phyloP scores from a whole-genome alignment of 2,113 vertebrate species.

The Meles meles region DNA sequence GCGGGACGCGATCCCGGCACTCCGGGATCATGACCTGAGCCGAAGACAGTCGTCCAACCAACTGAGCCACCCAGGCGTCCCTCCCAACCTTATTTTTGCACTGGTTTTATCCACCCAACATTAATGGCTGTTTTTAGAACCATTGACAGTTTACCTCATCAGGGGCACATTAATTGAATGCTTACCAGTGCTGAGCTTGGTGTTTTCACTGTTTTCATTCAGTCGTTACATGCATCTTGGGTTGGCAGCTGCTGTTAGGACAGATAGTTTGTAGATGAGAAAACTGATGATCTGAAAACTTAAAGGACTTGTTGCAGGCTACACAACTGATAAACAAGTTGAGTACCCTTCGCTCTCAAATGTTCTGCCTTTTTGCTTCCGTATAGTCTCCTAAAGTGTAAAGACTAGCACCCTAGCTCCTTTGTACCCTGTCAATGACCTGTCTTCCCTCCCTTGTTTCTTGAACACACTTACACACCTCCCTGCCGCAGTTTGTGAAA shows the following conservation, averaged over 20 bases:
- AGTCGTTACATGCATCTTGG: not conserved
- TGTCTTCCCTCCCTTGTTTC: not conserved
- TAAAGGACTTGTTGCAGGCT: not conserved
- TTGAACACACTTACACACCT: not conserved
- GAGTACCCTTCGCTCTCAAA: not conserved
- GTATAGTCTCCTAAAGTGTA: not conserved
- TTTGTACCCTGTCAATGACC: not conserved
- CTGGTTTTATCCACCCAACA: constrained; percentile 18
- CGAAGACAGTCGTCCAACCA: too few relatives aligned
- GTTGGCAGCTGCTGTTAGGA: not conserved
- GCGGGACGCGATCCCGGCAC: too few relatives aligned
- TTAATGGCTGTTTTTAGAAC: constrained; percentile 47
- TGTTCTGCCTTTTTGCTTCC: not conserved
- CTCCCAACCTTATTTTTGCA: constrained; percentile 11
- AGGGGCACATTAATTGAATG: not conserved
- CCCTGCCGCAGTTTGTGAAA: not conserved
- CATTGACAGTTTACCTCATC: constrained; percentile 27
- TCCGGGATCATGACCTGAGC: too few relatives aligned
- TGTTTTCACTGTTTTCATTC: not conserved
- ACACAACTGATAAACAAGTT: not conserved
- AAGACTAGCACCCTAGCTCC: not conserved
- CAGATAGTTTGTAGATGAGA: not conserved
- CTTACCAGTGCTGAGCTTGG: not conserved
- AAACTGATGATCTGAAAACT: not conserved
- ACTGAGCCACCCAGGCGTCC: too few relatives aligned